These are phyloP conservation scores for Fopius arisanus DNA, from an alignment of 1,140 invertebrate species.

Conservation along the genomic window DNA sequence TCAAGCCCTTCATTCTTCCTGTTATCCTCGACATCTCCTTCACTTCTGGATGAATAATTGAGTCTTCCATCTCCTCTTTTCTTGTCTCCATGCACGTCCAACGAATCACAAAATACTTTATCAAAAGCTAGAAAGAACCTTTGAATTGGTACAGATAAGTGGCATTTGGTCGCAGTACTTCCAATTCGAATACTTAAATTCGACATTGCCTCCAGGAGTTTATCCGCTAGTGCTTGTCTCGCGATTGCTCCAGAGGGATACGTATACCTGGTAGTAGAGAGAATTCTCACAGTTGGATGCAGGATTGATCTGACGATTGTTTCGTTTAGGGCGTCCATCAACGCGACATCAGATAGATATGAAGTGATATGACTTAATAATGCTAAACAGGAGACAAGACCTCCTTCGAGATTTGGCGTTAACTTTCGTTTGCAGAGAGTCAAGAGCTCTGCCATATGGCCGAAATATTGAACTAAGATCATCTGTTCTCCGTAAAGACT, in stretches of 20 bases:
- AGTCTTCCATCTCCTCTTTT: neutral
- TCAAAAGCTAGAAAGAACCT: constrained; percentile 89
- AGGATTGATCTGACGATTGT: constrained; percentile 80
- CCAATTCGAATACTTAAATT: constrained; percentile 82
- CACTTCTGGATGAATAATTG: neutral
- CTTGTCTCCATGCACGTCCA: constrained; percentile 8
- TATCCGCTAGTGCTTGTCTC: constrained; percentile 77
- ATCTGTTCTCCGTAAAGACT: constrained; percentile 93
- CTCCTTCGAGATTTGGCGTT: constrained; percentile 85
- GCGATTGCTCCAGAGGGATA: constrained; percentile 82
- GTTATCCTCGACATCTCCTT: neutral
- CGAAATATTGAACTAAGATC: constrained; percentile 92
- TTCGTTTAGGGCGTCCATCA: constrained; percentile 87
- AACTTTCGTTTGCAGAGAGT: constrained; percentile 78
- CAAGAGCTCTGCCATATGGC: constrained; percentile 87
- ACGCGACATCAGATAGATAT: constrained; percentile 81
- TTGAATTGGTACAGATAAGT: constrained; percentile 73
- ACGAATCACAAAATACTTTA: constrained; percentile 71
- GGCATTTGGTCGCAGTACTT: constrained; percentile 81
- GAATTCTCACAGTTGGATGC: constrained; percentile 76
- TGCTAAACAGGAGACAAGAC: constrained; percentile 84
- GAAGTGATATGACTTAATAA: constrained; percentile 83
- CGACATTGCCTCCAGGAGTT: constrained; percentile 83
- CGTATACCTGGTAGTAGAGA: constrained; percentile 76
- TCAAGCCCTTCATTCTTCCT: constrained; percentile 17